Base-by-base conservation (phyloP, 2,113 vertebrate species). In the Siniperca knerii region DNA sequence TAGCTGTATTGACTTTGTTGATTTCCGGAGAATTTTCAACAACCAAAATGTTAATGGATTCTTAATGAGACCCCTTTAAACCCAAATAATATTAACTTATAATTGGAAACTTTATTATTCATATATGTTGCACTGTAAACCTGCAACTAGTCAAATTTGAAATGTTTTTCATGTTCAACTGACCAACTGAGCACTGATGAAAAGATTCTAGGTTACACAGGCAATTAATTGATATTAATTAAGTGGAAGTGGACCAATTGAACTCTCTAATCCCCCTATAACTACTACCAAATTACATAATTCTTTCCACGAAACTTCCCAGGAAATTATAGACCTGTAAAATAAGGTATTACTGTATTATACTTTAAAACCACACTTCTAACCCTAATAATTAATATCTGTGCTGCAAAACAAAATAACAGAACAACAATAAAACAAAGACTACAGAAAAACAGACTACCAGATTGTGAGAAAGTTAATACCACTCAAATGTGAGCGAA, bases 381-480 rank as follows among this genome's bases (percentile, higher is more conserved):
- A 20, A 58, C 58, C 8, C 8, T 55, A 37, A 15, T 35, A 15
- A n/a, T 48, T 10, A 16, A 57, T 46, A 62, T 74, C 8, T 20
- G 62, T 1, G 8, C 35, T 21, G 25, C 8, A n/a, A 18, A 65
- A 57, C 0, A n/a, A 15, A 71, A n/a, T 29, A 29, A 29, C 29
- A 29, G 29, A 29, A 29, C 25, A 33, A 67, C 0, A 21, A 29
- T 61, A 18, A 62, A 70, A 40, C 13, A 42, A 62, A 52, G 21
- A 25, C 25, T 25, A 61, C 13, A 8, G 16, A 18, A 46, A 25
- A n/a, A 37, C 23, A 48, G n/a, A 13, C 18, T 13, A 57, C 5
- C 44, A 40, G 21, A 68, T 20, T 57, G 65, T 70, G 80, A 76
- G 85, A 75, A 78, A 78, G 70, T 55, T 52, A 6, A 35, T 18